Conservation (phyloP, 2,113 vertebrate genomes). For the Meleagris gallopavo region DNA sequence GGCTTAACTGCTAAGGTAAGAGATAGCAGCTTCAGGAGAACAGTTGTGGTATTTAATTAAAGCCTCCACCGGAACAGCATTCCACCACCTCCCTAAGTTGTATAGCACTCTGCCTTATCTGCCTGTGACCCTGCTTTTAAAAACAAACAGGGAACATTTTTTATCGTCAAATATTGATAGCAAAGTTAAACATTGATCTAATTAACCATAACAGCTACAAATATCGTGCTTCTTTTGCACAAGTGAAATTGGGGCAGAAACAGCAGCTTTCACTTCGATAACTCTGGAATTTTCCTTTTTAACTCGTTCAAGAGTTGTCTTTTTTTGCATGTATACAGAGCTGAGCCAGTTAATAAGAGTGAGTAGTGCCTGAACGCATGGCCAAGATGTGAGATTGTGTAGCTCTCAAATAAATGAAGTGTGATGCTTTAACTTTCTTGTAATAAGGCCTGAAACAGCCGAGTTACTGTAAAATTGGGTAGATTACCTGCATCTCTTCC, state of each 20-base stretch:
- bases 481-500: background rate
- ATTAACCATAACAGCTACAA: background rate
- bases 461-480: background rate
- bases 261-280: background rate
- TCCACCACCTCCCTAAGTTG: background rate
- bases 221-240: background rate
- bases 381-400: background rate
- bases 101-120: constrained; percentile 10
- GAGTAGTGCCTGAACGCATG: background rate
- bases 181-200: constrained; percentile 61
- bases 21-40: background rate
- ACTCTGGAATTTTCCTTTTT: background rate
- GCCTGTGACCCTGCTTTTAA: constrained; percentile 25
- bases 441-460: background rate
- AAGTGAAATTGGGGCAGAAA: background rate
- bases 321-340: background rate
- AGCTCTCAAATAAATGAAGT: background rate
- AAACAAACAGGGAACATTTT: constrained; percentile 36
- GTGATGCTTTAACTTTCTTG: background rate
- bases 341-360: background rate
- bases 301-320: background rate
- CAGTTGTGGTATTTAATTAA: background rate
- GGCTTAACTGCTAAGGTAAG: background rate
- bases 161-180: constrained; percentile 30
- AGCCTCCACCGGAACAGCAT: background rate